These are phyloP conservation scores for Silvanus unidentatus DNA, from an alignment of 2,888 invertebrate genomes.

Conservation along the genomic window DNA sequence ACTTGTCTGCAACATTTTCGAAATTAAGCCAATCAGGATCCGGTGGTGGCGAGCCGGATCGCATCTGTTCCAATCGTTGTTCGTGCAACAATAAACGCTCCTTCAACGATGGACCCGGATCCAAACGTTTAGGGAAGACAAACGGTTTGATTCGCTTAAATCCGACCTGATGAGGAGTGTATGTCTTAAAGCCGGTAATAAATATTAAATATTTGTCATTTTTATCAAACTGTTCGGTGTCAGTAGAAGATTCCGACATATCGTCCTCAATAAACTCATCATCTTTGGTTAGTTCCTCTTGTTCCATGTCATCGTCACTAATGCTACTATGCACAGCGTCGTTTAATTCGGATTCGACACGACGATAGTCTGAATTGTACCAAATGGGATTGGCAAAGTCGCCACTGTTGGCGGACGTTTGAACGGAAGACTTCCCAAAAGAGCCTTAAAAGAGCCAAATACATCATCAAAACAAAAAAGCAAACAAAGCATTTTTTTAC, in stretches of 20 bases:
- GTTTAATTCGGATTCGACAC: conserved; percentile 46
- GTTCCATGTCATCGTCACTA: conserved; percentile 29
- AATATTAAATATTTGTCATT: conserved; percentile 69
- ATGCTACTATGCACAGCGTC: conserved; percentile 16
- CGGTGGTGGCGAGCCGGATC: conserved; percentile 43
- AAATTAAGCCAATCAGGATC: conserved; percentile 65
- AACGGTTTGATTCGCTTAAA: conserved; percentile 68
- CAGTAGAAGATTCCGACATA: conserved; percentile 25
- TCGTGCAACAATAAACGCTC: conserved; percentile 59
- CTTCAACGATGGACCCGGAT: conserved; percentile 62
- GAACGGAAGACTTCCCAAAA: no score
- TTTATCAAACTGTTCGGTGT: conserved; percentile 21
- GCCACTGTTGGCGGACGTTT: background rate
- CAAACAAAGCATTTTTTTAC: no score
- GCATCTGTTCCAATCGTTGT: conserved; percentile 48
- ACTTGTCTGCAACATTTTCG: conserved; percentile 61
- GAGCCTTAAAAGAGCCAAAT: background rate
- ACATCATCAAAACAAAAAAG: background rate
- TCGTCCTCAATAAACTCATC: conserved; percentile 28
- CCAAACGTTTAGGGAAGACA: conserved; percentile 60
- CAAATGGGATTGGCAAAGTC: conserved; percentile 55
- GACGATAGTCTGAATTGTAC: conserved; percentile 58
- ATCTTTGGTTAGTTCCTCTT: conserved; percentile 28
- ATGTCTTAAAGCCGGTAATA: conserved; percentile 76
- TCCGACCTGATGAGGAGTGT: conserved; percentile 76